These are phyloP conservation scores for Glyptemys insculpta DNA, from an alignment of 2,797 vertebrate genomes.

Conservation along the genomic window DNA sequence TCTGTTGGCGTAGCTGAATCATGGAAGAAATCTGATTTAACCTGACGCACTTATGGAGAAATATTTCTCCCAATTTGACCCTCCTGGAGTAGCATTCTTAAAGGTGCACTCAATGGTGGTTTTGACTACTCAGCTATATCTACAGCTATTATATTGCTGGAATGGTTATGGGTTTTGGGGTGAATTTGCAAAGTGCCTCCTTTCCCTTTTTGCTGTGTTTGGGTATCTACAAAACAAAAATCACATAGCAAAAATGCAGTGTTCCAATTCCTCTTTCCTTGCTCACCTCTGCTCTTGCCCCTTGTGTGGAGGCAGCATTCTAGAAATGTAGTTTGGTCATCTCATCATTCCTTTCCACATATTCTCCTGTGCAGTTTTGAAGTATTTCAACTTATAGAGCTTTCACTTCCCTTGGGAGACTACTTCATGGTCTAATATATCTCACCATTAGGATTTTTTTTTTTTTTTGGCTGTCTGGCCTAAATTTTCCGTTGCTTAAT, in stretches of 20 bases:
- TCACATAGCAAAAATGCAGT: too few species aligned
- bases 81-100: not conserved
- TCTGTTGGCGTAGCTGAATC: not conserved
- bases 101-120: not conserved
- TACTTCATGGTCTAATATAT: not conserved
- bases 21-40: not conserved
- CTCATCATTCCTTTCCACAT: not conserved
- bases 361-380: not conserved
- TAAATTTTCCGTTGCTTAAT: not conserved
- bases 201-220: not conserved
- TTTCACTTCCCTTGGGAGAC: not conserved
- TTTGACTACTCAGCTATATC: not conserved
- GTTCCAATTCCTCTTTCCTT: not conserved
- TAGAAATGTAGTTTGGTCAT: not conserved
- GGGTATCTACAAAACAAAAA: too few species aligned
- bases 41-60: not conserved
- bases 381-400: not conserved
- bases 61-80: not conserved
- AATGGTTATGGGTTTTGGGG: not conserved
- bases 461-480: not conserved
- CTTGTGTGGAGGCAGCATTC: slow-evolving; percentile 4
- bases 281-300: not conserved
- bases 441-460: not conserved
- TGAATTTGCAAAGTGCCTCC: slow-evolving; percentile 18
- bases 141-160: not conserved